A percentile compares a stretch with the other conserved stretches of the same genome.
phyloP scores from a whole-genome alignment of 2,113 vertebrate genomes.

The Eurypyga helias region DNA sequence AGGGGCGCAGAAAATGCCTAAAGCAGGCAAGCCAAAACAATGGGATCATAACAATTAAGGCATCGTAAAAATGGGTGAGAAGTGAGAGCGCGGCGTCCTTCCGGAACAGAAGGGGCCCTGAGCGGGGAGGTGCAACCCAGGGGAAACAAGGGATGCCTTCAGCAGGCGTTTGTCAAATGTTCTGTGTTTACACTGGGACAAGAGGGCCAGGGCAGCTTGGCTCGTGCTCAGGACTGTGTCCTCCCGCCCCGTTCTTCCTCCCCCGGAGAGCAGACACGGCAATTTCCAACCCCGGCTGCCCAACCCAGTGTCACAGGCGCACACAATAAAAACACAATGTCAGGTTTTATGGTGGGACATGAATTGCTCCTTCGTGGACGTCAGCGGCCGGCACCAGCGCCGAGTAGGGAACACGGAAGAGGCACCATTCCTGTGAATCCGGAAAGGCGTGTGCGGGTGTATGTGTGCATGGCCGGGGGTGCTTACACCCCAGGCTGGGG shows the following conservation, averaged over 20 bases:
- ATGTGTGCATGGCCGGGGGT: neutral
- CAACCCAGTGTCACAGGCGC: neutral
- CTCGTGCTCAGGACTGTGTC: neutral
- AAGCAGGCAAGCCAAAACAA: neutral
- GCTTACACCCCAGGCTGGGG: neutral
- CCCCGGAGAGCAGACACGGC: neutral
- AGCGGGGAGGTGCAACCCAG: neutral
- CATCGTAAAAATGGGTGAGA: neutral
- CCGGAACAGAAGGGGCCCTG: neutral
- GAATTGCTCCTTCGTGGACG: neutral
- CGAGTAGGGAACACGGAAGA: neutral
- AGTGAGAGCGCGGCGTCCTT: neutral
- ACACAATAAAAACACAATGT: constrained; percentile 12
- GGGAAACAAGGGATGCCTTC: neutral
- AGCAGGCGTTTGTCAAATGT: neutral
- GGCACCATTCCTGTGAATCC: neutral
- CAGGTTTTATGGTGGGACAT: constrained; percentile 15
- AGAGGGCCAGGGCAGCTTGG: neutral
- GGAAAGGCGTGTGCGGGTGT: neutral
- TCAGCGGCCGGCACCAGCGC: neutral
- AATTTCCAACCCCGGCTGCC: neutral
- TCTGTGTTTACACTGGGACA: neutral
- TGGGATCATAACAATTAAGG: neutral
- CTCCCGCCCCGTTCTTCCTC: neutral
- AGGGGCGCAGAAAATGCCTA: too few relatives aligned